Base-by-base conservation (phyloP, 2,113 vertebrate genomes). In the Nannobrachium achirus region DNA sequence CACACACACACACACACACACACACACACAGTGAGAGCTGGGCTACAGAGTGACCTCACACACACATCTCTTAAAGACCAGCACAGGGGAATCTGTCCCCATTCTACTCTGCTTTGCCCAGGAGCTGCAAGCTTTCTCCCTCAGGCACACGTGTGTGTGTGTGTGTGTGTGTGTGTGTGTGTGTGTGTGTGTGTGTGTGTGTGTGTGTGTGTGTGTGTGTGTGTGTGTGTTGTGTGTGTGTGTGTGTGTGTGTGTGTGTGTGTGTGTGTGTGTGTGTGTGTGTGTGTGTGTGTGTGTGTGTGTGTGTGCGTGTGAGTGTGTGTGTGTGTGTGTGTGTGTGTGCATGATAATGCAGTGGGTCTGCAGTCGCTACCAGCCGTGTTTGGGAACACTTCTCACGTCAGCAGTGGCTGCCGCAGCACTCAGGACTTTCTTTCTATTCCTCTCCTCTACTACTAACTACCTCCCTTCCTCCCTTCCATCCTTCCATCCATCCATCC, bases 311-410 rank as follows among this genome's bases (percentile, higher is more conserved):
- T 49, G 73, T 41, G 76, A 25, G 50, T 55, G 52, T 48, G 59
- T 62, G 59, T 46, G 42, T 25, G 42, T 46, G 51, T 25, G 51
- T 66, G 63, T 44, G 70, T 49, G 75, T 51, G 73, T 33, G 50
- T 10, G 69, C 76, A 66, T 86, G 82, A 67, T 85, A 88, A 86
- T 89, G 84, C 82, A 81, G 75, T 69, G 80, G 84, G 79, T 82
- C 85, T 82, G 85, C 86, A 88, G 87, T 82, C 60, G 39, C 77
- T 66, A 66, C 80, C 71, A 82, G 82, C 82, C 79, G 85, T 88
- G 86, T 88, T 90, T 88, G 87, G 87, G 83, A 86, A 90, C 82
- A 91, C 88, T 89, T 80, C 78, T 90, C 89, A 89, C 83, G 88
- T 91, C 86, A 88, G 85, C 82, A 89, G 71, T 82, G 84, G 67